Conservation (phyloP, 1,140 invertebrate genomes). For the Harpegnathos saltator region DNA sequence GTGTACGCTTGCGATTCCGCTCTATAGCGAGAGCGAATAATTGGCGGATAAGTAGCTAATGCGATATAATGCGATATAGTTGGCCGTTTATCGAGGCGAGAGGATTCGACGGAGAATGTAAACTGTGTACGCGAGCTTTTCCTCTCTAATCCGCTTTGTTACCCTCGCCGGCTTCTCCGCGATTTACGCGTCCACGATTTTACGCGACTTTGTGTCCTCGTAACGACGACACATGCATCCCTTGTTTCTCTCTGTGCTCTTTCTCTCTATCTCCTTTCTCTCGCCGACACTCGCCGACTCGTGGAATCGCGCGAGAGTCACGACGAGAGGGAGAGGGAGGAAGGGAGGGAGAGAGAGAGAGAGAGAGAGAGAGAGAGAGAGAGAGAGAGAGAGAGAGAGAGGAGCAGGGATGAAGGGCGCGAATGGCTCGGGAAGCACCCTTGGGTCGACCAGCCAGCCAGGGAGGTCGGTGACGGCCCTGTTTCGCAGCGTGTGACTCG, state of each 20-base stretch:
- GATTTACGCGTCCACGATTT: not conserved
- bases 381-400: not conserved
- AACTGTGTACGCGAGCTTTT: constrained; percentile 18
- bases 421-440: too few relatives aligned
- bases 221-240: too few relatives aligned
- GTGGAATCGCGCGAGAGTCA: too few relatives aligned
- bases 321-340: too few relatives aligned
- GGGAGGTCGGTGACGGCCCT: constrained; percentile 47
- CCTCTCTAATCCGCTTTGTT: constrained; percentile 23
- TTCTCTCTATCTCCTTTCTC: too few relatives aligned
- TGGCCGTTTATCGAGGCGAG: not conserved
- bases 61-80: not conserved
- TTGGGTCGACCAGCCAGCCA: too few relatives aligned
- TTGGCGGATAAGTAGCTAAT: constrained; percentile 27
- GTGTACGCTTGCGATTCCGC: too few relatives aligned
- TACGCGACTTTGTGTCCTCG: too few relatives aligned
- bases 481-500: constrained; percentile 9
- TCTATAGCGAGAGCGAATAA: too few relatives aligned
- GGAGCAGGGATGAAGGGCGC: too few relatives aligned
- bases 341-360: not conserved
- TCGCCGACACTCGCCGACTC: too few relatives aligned
- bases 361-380: not conserved
- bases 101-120: constrained; percentile 18
- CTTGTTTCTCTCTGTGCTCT: too few relatives aligned
- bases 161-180: constrained; percentile 11